Evolutionary conservation across 23 tunicate species (phyloP), one percentile per base, ranked within the genome.

Genomic region (Ascidia mentula): DNA sequence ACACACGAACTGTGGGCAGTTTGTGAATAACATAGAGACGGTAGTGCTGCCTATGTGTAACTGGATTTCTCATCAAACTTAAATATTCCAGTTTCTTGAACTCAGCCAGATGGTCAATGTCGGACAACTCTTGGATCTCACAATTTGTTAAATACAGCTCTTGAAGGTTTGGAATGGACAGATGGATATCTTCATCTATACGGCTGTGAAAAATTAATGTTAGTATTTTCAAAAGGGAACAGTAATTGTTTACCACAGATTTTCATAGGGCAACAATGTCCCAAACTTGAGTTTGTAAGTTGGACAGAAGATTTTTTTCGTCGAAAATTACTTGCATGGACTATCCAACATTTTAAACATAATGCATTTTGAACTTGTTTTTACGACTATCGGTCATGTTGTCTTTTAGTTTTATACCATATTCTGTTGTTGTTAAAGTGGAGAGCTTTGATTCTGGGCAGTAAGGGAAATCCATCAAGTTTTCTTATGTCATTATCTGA

Each of bases 401-500:
- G n/a, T n/a, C n/a, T n/a, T n/a, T n/a, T n/a, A n/a, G n/a, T n/a
- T n/a, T n/a, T n/a, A n/a, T n/a, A 87, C 91, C 97, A 82, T 0
- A 96, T 96, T 77, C 96, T 46, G 85, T 96, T 96, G 81, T 96
- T 96, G 80, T 92, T 86, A 53, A 96, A 86, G 69, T 88, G 81
- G 76, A 96, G 82, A 0, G 91, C 39, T 35, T 83, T 86, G 0
- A 96, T 40, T 69, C 99, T 61, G 9, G 75, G 77, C 59, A 96
- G 46, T 24, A 79, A 45, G 2, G 99, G 99, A 76, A 96, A 96
- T 31, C 95, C 95, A 36, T 96, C 99, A 32, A 96, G 60, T 61
- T 96, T 96, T 72, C 90, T 83, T 18, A 96, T 36, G 82, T 96
- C 96, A 82, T 96, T 96, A 72, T 96, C 99, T 30, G 91, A 86